A percentile compares a stretch with the other conserved stretches of the same genome.
phyloP scores from a whole-genome alignment of 2,888 invertebrate species.

The Trileptium ribeirensis region DNA sequence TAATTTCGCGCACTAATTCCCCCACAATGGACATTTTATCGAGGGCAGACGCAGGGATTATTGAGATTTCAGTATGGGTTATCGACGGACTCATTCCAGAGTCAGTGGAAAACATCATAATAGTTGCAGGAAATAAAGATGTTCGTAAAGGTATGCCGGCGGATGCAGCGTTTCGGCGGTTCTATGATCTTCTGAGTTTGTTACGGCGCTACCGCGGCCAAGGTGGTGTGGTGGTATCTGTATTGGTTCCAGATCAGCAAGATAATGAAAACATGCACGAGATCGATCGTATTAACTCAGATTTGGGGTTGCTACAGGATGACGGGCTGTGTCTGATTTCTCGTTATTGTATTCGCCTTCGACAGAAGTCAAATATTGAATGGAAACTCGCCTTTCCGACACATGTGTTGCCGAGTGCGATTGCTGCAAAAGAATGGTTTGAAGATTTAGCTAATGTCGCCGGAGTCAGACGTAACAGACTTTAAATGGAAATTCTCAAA shows the following conservation, averaged over 20 bases:
- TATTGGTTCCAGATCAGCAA: not conserved
- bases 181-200: not conserved
- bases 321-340: not conserved
- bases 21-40: not conserved
- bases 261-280: not conserved
- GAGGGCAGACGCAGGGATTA: not conserved
- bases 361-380: not conserved
- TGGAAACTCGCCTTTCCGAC: not conserved
- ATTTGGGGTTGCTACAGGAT: not conserved
- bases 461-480: too few species aligned
- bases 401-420: not conserved
- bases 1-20: not conserved
- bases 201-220: not conserved
- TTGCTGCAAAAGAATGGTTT: not conserved
- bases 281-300: not conserved
- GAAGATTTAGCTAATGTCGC: too few species aligned
- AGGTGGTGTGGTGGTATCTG: not conserved
- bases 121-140: not conserved
- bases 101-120: not conserved
- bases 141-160: not conserved
- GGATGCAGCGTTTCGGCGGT: not conserved
- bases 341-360: not conserved
- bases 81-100: not conserved
- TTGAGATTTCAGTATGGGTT: not conserved
- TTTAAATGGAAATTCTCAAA: too few species aligned